Evolutionary conservation across 1,140 invertebrate genomes (phyloP), one percentile per base, ranked within the genome.

Genomic region (Ladona fulva): DNA sequence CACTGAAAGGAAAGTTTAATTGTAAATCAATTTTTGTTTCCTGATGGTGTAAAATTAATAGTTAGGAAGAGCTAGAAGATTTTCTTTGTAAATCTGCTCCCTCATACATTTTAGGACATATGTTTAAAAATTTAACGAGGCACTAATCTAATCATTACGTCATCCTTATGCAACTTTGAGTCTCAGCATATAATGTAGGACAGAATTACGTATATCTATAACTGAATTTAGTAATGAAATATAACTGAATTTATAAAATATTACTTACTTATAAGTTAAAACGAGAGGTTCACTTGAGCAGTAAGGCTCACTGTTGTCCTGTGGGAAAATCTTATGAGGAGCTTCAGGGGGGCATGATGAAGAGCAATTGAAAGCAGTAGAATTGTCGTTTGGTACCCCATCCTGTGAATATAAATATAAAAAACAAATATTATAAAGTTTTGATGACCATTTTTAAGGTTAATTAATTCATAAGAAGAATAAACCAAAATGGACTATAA

Each of bases 321-420:
- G 89, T 0, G 90, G 89, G 80, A 93, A 94, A 74, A 93, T 91
- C 83, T 93, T 92, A 81, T 94, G 90, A 0, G 93, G 93, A 79
- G 90, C 88, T 59, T 94, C 91, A 0, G 87, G 81, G 0, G 97
- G 96, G 83, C 97, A 98, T 3, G 86, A 88, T 0, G 91, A 88
- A 0, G 95, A 95, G 83, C 97, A 99, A 80, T 95, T 95, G 83
- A 98, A 98, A 0, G 85, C 80, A 0, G 90, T 90, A 3, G 89
- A 87, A 80, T 91, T 91, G 77, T 88, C 86, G 75, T 82, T 81
- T 37, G 88, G 85, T 59, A 88, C 84, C 7, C 80, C 79, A 75
- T 89, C 87, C 87, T 89, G 82, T 75, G 83, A 37, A 5, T 37
- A 82, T 75, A 10, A 76, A 79, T n/a, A n/a, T 52, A 44, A 73